A percentile compares a stretch with the other conserved stretches of the same genome.
These are phyloP conservation scores for Protonibea diacanthus DNA, from an alignment of 2,797 vertebrate species.

Conservation along the genomic window DNA sequence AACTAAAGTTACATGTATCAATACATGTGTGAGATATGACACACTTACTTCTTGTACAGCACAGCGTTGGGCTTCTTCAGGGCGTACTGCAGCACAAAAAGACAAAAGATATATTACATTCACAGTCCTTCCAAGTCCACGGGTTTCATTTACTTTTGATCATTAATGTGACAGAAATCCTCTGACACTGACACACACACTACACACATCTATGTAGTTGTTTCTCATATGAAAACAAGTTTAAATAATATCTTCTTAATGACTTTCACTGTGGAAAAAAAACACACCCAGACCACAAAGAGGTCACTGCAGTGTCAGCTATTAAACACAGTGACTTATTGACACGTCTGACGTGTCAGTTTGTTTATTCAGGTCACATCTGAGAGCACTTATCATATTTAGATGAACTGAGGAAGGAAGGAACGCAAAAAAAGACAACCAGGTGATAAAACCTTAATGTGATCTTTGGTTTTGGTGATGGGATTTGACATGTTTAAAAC, in stretches of 20 bases:
- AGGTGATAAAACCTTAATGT: background rate
- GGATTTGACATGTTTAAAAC: background rate
- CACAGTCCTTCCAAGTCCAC: background rate
- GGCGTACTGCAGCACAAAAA: constrained; percentile 87
- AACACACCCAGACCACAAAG: background rate
- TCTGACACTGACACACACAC: too few relatives aligned
- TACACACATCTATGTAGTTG: too few relatives aligned
- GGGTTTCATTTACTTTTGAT: background rate
- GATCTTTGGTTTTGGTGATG: background rate
- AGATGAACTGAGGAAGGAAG: background rate
- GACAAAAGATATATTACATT: background rate
- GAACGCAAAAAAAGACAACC: background rate
- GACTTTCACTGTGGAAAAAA: background rate
- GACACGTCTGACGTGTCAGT: background rate
- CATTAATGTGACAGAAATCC: background rate
- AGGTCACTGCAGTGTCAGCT: background rate
- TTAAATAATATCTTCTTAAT: background rate
- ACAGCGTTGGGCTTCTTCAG: constrained; percentile 95
- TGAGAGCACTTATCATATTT: background rate
- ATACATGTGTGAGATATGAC: background rate
- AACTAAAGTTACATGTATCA: background rate
- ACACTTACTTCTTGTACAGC: constrained; percentile 94
- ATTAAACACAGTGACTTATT: background rate
- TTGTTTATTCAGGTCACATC: background rate
- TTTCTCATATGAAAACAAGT: background rate